These are phyloP conservation scores for Vimba vimba DNA, from an alignment of 2,113 vertebrate genomes.

Conservation along the genomic window DNA sequence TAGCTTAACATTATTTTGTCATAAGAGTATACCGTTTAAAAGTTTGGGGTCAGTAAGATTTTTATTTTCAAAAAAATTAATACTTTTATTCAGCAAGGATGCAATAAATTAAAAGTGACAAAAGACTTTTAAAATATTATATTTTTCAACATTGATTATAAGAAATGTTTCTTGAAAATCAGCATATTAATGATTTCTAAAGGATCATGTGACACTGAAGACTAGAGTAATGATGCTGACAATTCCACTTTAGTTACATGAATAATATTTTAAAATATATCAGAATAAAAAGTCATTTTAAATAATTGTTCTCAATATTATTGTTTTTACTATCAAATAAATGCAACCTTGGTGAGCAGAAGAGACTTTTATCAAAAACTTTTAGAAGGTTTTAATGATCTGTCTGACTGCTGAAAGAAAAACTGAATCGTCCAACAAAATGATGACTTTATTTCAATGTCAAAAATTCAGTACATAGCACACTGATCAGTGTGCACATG, in stretches of 20 bases:
- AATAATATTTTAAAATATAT: too few species aligned
- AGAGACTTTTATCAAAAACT: neutral
- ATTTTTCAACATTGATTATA: too few species aligned
- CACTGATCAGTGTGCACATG: conserved; percentile 1
- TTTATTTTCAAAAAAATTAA: too few species aligned
- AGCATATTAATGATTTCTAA: neutral
- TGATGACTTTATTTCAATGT: conserved; percentile 20
- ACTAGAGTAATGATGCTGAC: neutral
- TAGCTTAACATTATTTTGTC: too few species aligned
- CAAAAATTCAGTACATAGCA: conserved; percentile 14
- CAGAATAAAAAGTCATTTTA: neutral
- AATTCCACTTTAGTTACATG: too few species aligned
- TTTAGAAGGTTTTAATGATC: neutral
- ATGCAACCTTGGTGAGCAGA: neutral
- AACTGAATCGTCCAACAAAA: neutral
- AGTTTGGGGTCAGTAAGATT: too few species aligned
- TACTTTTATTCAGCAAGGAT: too few species aligned
- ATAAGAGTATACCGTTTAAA: too few species aligned
- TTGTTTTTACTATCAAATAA: neutral
- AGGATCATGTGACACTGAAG: neutral
- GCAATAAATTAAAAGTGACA: too few species aligned
- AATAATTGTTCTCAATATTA: neutral
- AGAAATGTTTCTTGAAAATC: neutral
- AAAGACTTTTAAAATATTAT: too few species aligned
- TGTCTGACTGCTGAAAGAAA: neutral